Percentiles rank a stretch among this genome's conserved stretches.
Evolutionary conservation across 2,888 invertebrate species (phyloP).

Genomic region (Scrobipalpa atriplicella): DNA sequence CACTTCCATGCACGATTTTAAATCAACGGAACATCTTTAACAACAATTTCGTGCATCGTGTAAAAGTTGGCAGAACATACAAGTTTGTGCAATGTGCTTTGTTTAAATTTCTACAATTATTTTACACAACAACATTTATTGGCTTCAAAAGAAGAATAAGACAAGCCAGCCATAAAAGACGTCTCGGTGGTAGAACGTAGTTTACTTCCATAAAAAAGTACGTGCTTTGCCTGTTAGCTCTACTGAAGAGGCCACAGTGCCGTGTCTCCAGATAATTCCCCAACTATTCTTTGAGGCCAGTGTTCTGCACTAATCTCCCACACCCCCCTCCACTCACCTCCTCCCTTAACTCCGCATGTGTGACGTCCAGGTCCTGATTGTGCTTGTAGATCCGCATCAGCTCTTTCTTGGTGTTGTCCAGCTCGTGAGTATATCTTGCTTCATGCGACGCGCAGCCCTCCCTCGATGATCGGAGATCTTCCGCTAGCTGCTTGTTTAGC

Average conservation of each 20-base stretch:
- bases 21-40: too few relatives aligned
- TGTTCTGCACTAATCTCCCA: neutral
- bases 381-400: slow-evolving; percentile 80
- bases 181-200: too few relatives aligned
- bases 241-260: too few relatives aligned
- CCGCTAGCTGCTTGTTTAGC: slow-evolving; percentile 68
- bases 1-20: neutral
- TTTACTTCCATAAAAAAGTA: too few relatives aligned
- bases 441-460: slow-evolving; percentile 76
- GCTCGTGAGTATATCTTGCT: slow-evolving; percentile 67
- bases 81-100: slow-evolving; percentile 1
- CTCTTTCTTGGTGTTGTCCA: slow-evolving; percentile 78
- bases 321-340: slow-evolving; percentile 75
- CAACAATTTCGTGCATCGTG: too few relatives aligned
- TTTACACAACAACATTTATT: too few relatives aligned
- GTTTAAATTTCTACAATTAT: neutral
- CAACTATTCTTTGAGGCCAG: neutral
- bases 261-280: too few relatives aligned
- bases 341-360: slow-evolving; percentile 86
- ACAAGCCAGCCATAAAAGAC: too few relatives aligned
- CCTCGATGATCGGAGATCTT: slow-evolving; percentile 73
- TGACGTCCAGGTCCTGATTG: slow-evolving; percentile 85
- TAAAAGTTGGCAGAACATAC: neutral
- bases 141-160: too few relatives aligned
- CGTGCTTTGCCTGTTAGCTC: too few relatives aligned